Conservation (phyloP, 2,113 vertebrate species). For the Gnathonemus longibarbis region DNA sequence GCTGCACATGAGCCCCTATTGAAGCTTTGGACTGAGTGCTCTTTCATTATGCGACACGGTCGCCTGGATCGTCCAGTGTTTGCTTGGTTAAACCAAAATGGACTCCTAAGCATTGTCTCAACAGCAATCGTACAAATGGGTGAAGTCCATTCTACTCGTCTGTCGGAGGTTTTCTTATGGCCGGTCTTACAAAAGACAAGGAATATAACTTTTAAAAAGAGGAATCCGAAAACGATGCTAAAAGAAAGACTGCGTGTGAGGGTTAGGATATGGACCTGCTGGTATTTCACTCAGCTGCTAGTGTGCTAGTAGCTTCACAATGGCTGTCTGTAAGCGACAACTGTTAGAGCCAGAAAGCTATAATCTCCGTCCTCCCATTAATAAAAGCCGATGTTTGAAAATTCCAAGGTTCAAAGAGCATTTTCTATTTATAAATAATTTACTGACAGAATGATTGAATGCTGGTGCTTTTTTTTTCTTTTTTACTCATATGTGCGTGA, state of each 20-base stretch:
- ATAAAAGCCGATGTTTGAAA: conserved; percentile 40
- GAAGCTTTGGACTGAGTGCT: background rate
- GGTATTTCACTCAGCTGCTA: conserved; percentile 47
- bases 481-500: background rate
- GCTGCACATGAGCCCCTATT: background rate
- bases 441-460: conserved; percentile 51
- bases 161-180: background rate
- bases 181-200: background rate
- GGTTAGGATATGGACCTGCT: background rate
- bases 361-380: conserved; percentile 52
- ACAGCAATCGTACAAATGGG: background rate
- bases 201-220: background rate
- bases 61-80: background rate
- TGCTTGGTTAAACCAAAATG: background rate
- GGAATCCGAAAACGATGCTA: background rate
- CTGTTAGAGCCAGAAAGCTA: conserved; percentile 48
- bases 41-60: background rate
- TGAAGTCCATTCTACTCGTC: background rate
- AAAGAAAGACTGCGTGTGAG: background rate
- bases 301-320: conserved; percentile 47
- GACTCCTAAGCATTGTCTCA: background rate
- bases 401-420: conserved; percentile 19
- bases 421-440: conserved; percentile 55
- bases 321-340: conserved; percentile 58
- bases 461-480: conserved; percentile 40